These are phyloP conservation scores for Ptilorrhoa leucosticta DNA, from an alignment of 2,113 vertebrate species.

Conservation along the genomic window DNA sequence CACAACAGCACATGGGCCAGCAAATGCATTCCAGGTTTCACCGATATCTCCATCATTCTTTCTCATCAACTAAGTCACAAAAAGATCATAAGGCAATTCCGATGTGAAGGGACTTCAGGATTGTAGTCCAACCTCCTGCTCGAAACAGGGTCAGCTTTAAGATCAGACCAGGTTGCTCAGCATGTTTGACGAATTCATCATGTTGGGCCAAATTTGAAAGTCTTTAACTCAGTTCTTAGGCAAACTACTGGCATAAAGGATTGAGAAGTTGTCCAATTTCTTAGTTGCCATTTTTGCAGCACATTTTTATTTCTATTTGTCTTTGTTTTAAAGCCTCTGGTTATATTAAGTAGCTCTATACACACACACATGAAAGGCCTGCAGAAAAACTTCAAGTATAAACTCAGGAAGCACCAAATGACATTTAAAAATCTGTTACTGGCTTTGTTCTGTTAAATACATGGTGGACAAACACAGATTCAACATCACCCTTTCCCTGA, in stretches of 20 bases:
- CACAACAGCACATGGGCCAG: neutral
- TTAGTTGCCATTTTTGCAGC: neutral
- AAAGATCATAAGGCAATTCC: neutral
- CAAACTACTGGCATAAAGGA: neutral
- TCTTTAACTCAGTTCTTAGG: neutral
- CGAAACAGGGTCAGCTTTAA: neutral
- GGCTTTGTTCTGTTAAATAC: neutral
- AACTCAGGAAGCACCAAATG: neutral
- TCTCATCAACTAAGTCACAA: neutral
- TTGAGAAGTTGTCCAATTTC: neutral
- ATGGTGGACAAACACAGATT: neutral
- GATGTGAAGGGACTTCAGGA: neutral
- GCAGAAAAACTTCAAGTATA: neutral
- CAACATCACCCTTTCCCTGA: neutral
- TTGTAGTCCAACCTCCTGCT: neutral
- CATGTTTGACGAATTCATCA: neutral
- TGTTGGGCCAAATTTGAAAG: neutral
- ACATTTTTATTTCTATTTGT: neutral
- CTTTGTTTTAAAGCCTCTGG: neutral
- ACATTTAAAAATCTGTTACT: neutral
- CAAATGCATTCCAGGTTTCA: neutral
- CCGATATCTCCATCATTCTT: neutral
- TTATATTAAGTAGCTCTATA: neutral
- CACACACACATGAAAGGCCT: neutral
- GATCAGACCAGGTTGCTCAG: neutral